phyloP scores from a whole-genome alignment of 1,140 invertebrate genomes.

The Chionoecetes opilio region DNA sequence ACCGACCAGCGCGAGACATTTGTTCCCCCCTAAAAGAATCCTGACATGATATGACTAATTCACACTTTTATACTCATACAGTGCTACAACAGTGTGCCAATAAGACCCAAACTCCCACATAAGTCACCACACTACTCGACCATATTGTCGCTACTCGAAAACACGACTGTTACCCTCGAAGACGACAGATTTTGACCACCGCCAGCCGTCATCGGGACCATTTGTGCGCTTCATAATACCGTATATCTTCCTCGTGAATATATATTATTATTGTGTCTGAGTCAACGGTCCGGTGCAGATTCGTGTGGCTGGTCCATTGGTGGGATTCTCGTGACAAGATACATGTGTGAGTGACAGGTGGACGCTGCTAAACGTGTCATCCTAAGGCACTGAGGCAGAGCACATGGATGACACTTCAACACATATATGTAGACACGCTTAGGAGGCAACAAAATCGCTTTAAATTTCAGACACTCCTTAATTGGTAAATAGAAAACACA shows the following conservation, averaged over 20 bases:
- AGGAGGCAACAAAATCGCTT: no score
- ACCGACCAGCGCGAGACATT: slow-evolving; percentile 40
- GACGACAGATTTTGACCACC: slow-evolving; percentile 60
- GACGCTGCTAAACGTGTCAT: no score
- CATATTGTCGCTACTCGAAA: no score
- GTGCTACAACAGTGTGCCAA: not conserved
- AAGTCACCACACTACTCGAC: not conserved
- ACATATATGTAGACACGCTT: no score
- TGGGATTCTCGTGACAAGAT: not conserved
- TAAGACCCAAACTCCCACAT: not conserved
- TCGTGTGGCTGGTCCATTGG: no score
- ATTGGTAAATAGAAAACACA: no score
- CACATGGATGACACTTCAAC: no score
- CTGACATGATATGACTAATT: slow-evolving; percentile 70
- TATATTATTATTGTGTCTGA: slow-evolving; percentile 1
- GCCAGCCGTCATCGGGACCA: slow-evolving; percentile 21
- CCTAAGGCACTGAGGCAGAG: no score
- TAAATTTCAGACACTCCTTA: no score
- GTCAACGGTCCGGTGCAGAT: not conserved
- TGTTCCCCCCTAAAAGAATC: slow-evolving; percentile 65
- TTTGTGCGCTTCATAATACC: slow-evolving; percentile 45
- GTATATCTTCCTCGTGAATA: slow-evolving; percentile 32
- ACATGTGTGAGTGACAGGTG: no score
- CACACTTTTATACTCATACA: not conserved
- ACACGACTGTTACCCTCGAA: not conserved